Evolutionary conservation across 2,797 vertebrate genomes (phyloP).

Genomic region (Martes flavigula): DNA sequence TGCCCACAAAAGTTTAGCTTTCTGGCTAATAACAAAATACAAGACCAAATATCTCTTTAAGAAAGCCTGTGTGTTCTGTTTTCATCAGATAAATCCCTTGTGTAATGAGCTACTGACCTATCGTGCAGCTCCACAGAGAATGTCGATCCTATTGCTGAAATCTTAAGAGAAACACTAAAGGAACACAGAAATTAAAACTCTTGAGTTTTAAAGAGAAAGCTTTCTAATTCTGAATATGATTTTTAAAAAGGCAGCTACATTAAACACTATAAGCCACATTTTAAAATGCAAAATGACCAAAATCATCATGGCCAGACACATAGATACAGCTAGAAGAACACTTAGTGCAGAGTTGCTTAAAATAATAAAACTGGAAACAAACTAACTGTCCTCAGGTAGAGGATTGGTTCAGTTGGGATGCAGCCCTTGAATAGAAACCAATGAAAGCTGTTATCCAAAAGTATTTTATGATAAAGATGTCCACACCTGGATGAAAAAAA

Average conservation of each 20-base stretch:
- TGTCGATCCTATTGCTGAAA: neutral
- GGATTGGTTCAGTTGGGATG: neutral
- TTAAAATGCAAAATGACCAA: conserved; percentile 43
- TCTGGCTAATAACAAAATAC: conserved; percentile 31
- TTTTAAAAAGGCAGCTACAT: neutral
- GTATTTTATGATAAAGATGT: neutral
- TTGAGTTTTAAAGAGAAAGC: neutral
- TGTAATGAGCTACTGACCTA: neutral
- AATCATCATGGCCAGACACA: neutral
- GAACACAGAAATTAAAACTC: neutral
- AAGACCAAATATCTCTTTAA: conserved; percentile 28
- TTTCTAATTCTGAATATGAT: neutral
- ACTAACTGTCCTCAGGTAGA: neutral
- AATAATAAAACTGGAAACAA: conserved; percentile 5
- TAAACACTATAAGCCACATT: neutral
- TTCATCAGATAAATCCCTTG: conserved; percentile 41
- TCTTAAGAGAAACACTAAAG: neutral
- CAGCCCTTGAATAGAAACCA: neutral
- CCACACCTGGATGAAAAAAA: neutral
- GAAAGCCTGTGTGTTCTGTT: conserved; percentile 26
- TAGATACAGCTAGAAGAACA: neutral
- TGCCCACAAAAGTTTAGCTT: neutral
- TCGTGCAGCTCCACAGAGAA: neutral
- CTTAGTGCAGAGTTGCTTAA: neutral
- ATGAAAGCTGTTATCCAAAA: neutral